Conservation (phyloP, 2,113 vertebrate species). For the Oreotrochilus melanogaster region DNA sequence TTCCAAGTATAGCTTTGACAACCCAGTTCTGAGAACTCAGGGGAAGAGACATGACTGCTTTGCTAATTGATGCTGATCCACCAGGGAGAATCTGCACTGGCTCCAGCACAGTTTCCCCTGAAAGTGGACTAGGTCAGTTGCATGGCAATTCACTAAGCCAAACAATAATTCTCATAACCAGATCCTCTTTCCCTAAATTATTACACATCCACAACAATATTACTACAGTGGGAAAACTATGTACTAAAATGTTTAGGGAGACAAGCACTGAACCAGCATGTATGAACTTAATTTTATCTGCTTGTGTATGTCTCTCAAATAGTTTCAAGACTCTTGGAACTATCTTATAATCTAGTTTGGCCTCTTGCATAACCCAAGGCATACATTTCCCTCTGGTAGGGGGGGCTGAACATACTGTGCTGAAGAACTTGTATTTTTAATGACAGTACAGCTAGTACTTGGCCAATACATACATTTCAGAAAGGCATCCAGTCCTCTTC, state of each 20-base stretch:
- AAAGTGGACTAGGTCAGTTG: conserved; percentile 44
- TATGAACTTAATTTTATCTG: not conserved
- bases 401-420: not conserved
- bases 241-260: not conserved
- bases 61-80: conserved; percentile 51
- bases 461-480: not conserved
- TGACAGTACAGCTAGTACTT: conserved; percentile 7
- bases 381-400: not conserved
- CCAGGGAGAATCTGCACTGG: not conserved
- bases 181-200: not conserved
- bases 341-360: not conserved
- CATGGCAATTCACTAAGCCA: not conserved
- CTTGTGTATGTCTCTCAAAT: not conserved
- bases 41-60: conserved; percentile 41
- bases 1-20: conserved; percentile 56
- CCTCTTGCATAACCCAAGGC: not conserved
- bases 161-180: not conserved
- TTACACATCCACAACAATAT: not conserved
- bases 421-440: conserved; percentile 32
- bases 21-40: conserved; percentile 44
- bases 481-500: not conserved
- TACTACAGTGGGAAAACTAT: not conserved
- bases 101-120: conserved; percentile 6
- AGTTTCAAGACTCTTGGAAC: not conserved
- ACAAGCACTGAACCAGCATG: not conserved